These are phyloP conservation scores for Rhabdomys dilectus DNA, from an alignment of 2,113 vertebrate genomes.

Conservation along the genomic window DNA sequence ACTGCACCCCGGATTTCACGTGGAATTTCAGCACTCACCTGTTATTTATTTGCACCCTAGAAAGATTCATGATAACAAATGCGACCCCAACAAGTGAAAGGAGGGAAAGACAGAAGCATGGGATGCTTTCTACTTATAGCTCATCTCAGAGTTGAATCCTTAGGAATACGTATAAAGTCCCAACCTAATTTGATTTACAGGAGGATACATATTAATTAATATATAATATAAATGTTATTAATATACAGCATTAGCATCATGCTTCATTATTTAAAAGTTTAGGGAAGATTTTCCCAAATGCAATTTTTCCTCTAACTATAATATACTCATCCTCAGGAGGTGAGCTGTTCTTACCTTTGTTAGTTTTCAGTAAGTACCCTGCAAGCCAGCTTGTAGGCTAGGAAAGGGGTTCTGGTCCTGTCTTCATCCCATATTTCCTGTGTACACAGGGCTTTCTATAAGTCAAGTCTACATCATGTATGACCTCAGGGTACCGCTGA, in stretches of 20 bases:
- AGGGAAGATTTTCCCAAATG: neutral
- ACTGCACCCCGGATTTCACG: neutral
- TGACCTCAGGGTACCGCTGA: neutral
- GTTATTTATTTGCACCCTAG: slow-evolving; percentile 27
- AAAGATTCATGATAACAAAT: neutral
- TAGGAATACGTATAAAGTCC: neutral
- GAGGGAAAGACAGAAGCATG: neutral
- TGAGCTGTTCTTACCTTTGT: neutral
- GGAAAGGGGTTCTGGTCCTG: neutral
- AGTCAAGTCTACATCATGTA: neutral
- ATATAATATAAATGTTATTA: neutral
- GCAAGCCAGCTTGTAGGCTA: neutral
- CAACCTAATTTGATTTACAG: neutral
- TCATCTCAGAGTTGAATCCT: neutral
- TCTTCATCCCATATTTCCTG: neutral
- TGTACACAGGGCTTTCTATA: neutral
- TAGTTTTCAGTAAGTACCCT: neutral
- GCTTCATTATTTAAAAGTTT: neutral
- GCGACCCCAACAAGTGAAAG: neutral
- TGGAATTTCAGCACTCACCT: neutral
- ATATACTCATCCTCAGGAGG: neutral
- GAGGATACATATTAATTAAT: slow-evolving; percentile 19
- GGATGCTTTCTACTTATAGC: neutral
- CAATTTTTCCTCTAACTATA: neutral
- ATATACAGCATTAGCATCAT: neutral